Conservation (phyloP, 2,888 invertebrate genomes). For the Tetragnatha montana region DNA sequence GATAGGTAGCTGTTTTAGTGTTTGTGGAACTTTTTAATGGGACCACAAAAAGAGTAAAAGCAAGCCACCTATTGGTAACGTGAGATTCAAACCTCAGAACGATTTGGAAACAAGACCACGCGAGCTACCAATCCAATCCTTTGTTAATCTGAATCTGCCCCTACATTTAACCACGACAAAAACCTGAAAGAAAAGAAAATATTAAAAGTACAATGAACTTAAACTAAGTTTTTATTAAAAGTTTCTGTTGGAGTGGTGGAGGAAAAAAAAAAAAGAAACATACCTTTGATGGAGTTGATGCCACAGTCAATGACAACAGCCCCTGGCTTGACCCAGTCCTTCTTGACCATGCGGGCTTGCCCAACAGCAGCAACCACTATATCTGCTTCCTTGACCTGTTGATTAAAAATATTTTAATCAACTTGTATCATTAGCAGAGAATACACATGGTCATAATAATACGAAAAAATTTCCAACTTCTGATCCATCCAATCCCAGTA, state of each 20-base stretch:
- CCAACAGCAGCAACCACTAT: conserved; percentile 98
- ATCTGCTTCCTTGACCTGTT: conserved; percentile 82
- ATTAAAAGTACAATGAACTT: neutral
- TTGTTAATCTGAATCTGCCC: no score
- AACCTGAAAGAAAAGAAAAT: neutral
- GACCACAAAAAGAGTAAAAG: no score
- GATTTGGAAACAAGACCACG: no score
- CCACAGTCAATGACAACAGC: conserved; percentile 99
- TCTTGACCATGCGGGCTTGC: conserved; percentile 91
- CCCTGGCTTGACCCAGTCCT: conserved; percentile 97
- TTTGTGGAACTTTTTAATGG: no score
- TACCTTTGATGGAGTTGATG: conserved; percentile 87
- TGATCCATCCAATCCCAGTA: no score
- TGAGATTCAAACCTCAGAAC: no score
- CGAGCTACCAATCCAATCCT: no score
- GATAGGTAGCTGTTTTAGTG: no score
- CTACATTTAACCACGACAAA: no score
- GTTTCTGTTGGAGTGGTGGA: neutral
- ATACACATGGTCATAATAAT: neutral
- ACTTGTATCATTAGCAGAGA: no score
- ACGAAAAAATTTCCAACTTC: neutral
- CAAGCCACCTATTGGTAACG: no score
- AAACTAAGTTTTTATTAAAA: neutral
- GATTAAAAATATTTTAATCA: neutral
- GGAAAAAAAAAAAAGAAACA: neutral